Base-by-base conservation (phyloP, 2,113 vertebrate genomes). In the Mastomys natalensis region DNA sequence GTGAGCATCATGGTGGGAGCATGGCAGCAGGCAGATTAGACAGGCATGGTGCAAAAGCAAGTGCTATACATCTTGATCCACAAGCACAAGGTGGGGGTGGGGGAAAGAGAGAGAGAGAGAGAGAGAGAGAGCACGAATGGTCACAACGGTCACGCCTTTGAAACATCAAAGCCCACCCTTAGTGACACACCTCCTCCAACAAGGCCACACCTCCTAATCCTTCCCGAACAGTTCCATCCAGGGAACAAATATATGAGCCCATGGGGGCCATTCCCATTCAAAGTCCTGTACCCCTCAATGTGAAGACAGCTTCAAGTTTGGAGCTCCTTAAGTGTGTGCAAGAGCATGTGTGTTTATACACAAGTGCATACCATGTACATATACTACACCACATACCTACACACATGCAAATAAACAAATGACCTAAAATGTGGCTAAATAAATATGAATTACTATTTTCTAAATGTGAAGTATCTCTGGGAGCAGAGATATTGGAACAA, bases 401-500 rank as follows among this genome's bases (percentile, higher is more conserved):
- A 86, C 58, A 68, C 17, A 4, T n/a, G 8, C n/a, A 17, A 17
- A 53, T 24, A 51, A 87, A 66, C 7, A 95, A 87, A 31, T 9
- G 2, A 89, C 2, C 29, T 85, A 77, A 3, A 40, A 64, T 76
- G 2, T 62, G 84, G 43, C 21, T 90, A 64, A 89, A 16, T 40
- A 90, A 88, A 60, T 22, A 73, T 40, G 87, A 11, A 37, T 19
- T 82, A 82, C 82, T 92, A 81, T 85, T 22, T 90, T n/a, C 58
- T 29, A 86, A 72, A 87, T 91, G n/a, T 72, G 24, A 93, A 96
- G 45, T 81, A 73, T 26, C 45, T 43, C 22, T 90, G 43, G n/a
- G 26, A 93, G n/a, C 16, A 91, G 62, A 64, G 24, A 72, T 84
- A 62, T 51, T 8, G 0, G 26, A 91, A 55, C 62, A 66, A 22